These are phyloP conservation scores for Xenops minutus DNA, from an alignment of 2,797 vertebrate species.

Conservation along the genomic window DNA sequence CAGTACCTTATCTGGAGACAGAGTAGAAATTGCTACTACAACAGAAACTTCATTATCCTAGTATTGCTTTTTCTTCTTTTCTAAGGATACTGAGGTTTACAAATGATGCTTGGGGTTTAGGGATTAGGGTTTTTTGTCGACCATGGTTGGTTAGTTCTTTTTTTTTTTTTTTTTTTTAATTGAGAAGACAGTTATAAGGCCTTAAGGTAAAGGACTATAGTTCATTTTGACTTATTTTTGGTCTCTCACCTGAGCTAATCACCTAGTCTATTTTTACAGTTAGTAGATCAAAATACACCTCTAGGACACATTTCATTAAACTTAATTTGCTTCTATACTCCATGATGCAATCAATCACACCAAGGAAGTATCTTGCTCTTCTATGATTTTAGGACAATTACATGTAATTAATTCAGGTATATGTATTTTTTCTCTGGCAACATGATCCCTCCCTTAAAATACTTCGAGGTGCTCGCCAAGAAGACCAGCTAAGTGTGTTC, in stretches of 20 bases:
- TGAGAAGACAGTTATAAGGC: not conserved
- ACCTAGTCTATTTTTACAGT: not conserved
- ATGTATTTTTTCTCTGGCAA: not conserved
- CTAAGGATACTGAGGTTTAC: not conserved
- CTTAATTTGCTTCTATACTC: not conserved
- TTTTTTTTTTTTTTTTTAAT: not conserved
- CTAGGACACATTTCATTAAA: not conserved
- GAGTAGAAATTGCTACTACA: not conserved
- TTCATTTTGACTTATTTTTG: not conserved
- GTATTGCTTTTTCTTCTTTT: not conserved
- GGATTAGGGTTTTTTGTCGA: rapidly evolving
- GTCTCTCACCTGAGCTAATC: not conserved
- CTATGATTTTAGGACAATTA: not conserved
- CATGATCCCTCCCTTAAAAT: not conserved
- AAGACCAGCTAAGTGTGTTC: not conserved
- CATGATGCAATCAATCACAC: not conserved
- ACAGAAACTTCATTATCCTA: not conserved
- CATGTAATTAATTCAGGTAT: not conserved
- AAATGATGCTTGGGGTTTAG: not conserved
- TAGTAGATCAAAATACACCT: not conserved
- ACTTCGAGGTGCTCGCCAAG: not conserved
- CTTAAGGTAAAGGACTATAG: not conserved
- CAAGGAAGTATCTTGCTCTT: not conserved
- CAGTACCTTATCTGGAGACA: not conserved
- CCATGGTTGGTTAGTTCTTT: not conserved